Conservation (phyloP, 2,113 vertebrate species). For the Anolis carolinensis region DNA sequence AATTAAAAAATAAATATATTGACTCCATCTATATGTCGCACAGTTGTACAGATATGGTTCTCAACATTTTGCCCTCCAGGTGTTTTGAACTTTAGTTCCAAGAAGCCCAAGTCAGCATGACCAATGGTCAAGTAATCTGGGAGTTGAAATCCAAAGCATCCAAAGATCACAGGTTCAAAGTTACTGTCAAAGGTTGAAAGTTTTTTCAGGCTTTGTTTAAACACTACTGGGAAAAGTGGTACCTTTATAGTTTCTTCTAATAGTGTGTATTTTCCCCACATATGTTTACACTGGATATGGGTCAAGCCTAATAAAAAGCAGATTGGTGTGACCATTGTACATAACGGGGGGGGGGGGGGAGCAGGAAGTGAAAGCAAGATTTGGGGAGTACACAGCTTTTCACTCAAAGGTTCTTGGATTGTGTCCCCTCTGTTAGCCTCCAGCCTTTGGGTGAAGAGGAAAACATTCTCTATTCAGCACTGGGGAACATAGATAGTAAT, state of each 20-base stretch:
- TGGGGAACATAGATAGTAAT: too few species aligned
- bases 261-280: background rate
- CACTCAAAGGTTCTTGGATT: background rate
- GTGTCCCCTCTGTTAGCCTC: too few species aligned
- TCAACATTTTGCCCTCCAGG: too few species aligned
- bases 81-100: too few species aligned
- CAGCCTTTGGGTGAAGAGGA: background rate
- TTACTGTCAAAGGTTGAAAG: too few species aligned
- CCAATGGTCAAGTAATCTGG: too few species aligned
- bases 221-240: background rate
- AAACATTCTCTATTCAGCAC: background rate
- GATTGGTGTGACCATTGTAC: background rate
- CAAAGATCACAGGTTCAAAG: too few species aligned
- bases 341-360: background rate
- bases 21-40: background rate
- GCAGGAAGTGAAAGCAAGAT: background rate
- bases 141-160: too few species aligned
- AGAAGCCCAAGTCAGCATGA: too few species aligned
- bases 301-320: background rate
- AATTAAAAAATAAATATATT: conserved; percentile 10
- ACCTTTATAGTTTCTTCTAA: background rate
- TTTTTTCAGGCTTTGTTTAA: background rate
- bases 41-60: background rate
- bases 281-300: background rate
- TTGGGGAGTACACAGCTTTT: background rate